phyloP scores from a whole-genome alignment of 2,113 vertebrate species.

The Antechinus flavipes region DNA sequence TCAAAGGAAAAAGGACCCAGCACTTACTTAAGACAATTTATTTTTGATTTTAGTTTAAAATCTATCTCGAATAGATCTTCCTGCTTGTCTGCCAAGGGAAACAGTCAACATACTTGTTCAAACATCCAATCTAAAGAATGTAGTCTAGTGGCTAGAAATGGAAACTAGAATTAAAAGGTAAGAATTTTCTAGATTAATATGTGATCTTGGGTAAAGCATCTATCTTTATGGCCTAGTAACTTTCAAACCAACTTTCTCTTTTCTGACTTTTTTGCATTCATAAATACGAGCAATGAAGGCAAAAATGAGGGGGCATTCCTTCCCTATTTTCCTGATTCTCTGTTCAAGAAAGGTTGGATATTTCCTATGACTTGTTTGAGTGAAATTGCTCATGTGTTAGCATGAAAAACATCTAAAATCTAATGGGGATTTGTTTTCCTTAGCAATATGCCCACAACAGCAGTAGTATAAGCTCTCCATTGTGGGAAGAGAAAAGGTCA shows the following conservation, averaged over 20 bases:
- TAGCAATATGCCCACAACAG: neutral
- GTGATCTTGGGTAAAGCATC: neutral
- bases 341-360: neutral
- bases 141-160: neutral
- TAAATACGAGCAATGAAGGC: neutral
- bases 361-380: neutral
- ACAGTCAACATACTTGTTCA: neutral
- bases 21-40: neutral
- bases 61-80: neutral
- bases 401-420: neutral
- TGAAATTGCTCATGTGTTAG: neutral
- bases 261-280: neutral
- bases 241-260: neutral
- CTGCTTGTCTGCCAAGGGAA: neutral
- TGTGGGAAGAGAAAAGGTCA: neutral
- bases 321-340: neutral
- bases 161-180: neutral
- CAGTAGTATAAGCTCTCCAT: neutral
- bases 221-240: neutral
- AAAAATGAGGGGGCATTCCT: neutral
- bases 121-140: neutral
- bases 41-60: conserved; percentile 23
- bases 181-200: neutral
- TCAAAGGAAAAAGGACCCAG: neutral
- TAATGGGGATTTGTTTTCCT: neutral